Conservation (phyloP, 2,888 invertebrate species). For the Spisula subtruncata region DNA sequence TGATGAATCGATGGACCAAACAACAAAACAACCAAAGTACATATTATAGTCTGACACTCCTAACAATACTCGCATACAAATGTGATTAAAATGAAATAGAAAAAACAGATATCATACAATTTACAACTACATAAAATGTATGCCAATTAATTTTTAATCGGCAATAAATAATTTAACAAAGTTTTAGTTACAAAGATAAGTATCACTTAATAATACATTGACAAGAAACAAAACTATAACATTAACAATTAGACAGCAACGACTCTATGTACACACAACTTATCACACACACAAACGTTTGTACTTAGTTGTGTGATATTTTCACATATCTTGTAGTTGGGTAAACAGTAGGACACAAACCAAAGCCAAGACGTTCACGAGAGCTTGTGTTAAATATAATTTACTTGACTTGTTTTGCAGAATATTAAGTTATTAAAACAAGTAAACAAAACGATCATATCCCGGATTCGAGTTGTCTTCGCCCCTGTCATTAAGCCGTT, state of each 20-base stretch:
- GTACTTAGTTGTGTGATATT: too few relatives aligned
- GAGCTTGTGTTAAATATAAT: too few relatives aligned
- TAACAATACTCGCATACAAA: neutral
- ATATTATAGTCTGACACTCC: neutral
- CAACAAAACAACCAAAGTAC: neutral
- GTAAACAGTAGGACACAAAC: too few relatives aligned
- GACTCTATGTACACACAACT: neutral
- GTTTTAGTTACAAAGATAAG: neutral
- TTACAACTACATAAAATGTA: neutral
- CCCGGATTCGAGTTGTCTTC: too few relatives aligned
- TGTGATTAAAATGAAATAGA: neutral
- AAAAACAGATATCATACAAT: neutral
- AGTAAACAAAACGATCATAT: too few relatives aligned
- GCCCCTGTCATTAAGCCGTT: too few relatives aligned
- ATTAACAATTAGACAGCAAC: neutral
- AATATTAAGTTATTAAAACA: too few relatives aligned
- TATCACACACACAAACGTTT: too few relatives aligned
- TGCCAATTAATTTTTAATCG: neutral
- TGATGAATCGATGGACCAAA: neutral
- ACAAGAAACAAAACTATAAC: slow-evolving; percentile 13
- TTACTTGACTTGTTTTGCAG: too few relatives aligned
- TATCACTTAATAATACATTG: neutral
- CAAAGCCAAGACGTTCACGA: too few relatives aligned
- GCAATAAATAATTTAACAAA: neutral
- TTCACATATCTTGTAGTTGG: too few relatives aligned